Percentiles rank a stretch among this genome's conserved stretches.
Evolutionary conservation across 2,888 invertebrate species (phyloP).

Genomic region (Papilio gigon): DNA sequence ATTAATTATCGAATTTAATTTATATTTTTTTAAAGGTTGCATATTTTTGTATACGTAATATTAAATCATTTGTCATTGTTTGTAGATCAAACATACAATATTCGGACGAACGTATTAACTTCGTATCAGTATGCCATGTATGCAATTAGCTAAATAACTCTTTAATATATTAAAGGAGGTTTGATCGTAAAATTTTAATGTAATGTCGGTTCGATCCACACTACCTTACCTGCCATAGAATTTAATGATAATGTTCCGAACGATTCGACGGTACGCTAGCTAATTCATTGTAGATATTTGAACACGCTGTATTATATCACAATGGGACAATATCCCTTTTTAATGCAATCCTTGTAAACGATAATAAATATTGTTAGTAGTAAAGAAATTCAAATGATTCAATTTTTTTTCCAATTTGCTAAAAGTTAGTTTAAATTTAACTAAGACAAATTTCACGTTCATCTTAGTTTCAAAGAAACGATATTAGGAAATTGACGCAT

Average conservation of each 20-base stretch:
- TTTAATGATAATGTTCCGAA: conserved; percentile 24
- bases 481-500: too few species aligned
- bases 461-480: too few species aligned
- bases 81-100: neutral
- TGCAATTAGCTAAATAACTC: neutral
- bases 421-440: too few species aligned
- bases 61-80: neutral
- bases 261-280: conserved; percentile 1
- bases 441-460: too few species aligned
- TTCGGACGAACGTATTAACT: neutral
- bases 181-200: conserved; percentile 28
- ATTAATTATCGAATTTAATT: too few species aligned
- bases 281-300: neutral
- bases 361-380: too few species aligned
- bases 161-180: neutral
- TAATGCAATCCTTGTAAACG: too few species aligned
- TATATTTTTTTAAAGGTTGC: too few species aligned
- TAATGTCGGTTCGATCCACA: conserved; percentile 22
- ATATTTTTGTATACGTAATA: too few species aligned
- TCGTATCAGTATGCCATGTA: neutral
- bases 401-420: too few species aligned
- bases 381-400: too few species aligned
- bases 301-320: neutral
- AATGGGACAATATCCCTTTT: too few species aligned
- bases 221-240: conserved; percentile 19